phyloP scores from a whole-genome alignment of 2,888 invertebrate species.

The Sarcophaga rosellei region DNA sequence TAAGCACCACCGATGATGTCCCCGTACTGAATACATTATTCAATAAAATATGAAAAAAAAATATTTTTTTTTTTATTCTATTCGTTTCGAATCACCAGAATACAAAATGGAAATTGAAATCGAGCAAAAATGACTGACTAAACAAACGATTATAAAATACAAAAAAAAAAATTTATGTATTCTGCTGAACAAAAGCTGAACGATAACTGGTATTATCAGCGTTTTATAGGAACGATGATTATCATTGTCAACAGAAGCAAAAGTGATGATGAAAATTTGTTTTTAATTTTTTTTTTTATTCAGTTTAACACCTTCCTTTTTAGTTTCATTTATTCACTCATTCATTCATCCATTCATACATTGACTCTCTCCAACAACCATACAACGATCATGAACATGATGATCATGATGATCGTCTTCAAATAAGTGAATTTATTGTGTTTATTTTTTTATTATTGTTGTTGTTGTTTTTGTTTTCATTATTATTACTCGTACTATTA shows the following conservation, averaged over 20 bases:
- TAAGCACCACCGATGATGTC: conserved; percentile 76
- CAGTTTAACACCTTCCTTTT: conserved; percentile 63
- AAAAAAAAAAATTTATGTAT: no score
- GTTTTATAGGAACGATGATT: neutral
- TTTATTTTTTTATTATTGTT: neutral
- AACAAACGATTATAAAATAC: conserved; percentile 9
- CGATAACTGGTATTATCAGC: neutral
- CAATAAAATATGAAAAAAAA: neutral
- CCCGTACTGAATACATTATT: conserved; percentile 79
- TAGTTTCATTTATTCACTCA: conserved; percentile 12
- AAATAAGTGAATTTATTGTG: neutral
- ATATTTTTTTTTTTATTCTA: neutral
- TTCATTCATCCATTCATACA: conserved; percentile 9
- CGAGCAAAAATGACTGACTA: conserved; percentile 40
- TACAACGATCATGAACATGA: conserved; percentile 3
- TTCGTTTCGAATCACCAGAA: neutral
- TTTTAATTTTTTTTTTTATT: conserved; percentile 57
- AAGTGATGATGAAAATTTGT: conserved; percentile 71
- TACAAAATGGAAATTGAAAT: conserved; percentile 38
- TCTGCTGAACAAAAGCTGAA: no score
- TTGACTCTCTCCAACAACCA: conserved; percentile 30
- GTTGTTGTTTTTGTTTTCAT: neutral
- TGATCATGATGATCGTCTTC: neutral
- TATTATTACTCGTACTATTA: conserved; percentile 34
- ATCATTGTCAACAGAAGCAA: neutral